Base-by-base conservation (phyloP, 2,888 invertebrate species). In the Nipponacmea schrenckii region DNA sequence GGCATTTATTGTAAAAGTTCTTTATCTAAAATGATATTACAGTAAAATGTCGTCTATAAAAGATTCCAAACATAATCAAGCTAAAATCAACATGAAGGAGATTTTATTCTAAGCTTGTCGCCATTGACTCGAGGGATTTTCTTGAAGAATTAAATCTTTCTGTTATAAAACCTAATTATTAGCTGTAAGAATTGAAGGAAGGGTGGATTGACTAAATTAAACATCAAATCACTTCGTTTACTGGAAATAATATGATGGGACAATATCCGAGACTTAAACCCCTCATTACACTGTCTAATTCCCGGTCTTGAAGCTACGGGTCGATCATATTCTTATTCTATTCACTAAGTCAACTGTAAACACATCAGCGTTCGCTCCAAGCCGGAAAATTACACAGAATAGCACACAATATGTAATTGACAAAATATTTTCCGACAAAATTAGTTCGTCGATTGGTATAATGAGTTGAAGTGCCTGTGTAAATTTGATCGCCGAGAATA, bases 381-480 rank as follows among this genome's bases (percentile, higher is more conserved):
- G 65, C 73, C 77, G 74, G 75, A 78, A 78, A 78, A 78, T 77
- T 74, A 74, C 73, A 71, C 75, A 68, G 69, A 70, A 45, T 68
- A 71, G 70, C 67, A 69, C 73, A 78, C 78, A 78, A 78, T 78
- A 74, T 74, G 75, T 78, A 77, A 78, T 78, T 78, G 78, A 78
- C 77, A 78, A 78, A 78, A 78, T 78, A 78, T 78, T 78, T 78
- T 77, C 74, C 77, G 77, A 78, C 74, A 73, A 77, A 78, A 78
- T 78, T 78, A 78, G 71, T 70, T 71, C 75, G 75, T 73, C 75
- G 76, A 77, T 77, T 78, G 73, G 70, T 70, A 72, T 75, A 78
- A 78, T 78, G 74, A 78, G 70, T 75, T 73, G 74, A 77, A 78
- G 77, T 76, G 78, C 74, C 70, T 68, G 73, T 67, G 67, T 77